Conservation (phyloP, 1,140 invertebrate species). For the Mercenaria mercenaria region DNA sequence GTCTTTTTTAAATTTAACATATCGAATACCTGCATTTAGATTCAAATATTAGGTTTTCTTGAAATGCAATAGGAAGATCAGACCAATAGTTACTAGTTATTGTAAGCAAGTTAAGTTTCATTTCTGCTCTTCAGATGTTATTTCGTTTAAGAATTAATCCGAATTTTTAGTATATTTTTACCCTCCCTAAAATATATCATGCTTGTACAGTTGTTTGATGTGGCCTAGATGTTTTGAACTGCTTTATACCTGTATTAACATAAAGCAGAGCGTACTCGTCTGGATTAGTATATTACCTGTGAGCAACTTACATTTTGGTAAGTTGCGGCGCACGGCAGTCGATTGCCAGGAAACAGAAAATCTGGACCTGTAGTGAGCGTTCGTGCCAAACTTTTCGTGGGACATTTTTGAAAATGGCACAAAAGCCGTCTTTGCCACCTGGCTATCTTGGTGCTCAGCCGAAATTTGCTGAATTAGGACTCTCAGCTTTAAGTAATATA, state of each 20-base stretch:
- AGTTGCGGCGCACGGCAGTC: slow-evolving; percentile 1
- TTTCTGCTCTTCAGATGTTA: too few relatives aligned
- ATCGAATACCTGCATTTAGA: too few relatives aligned
- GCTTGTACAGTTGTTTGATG: too few relatives aligned
- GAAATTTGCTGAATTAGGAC: slow-evolving; percentile 74
- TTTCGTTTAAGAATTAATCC: too few relatives aligned
- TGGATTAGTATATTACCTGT: slow-evolving; percentile 4
- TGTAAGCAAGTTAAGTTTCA: too few relatives aligned
- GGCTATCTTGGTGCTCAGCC: slow-evolving; percentile 82
- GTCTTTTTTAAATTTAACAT: too few relatives aligned
- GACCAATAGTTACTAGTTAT: too few relatives aligned
- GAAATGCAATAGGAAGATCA: too few relatives aligned
- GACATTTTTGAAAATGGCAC: slow-evolving; percentile 57
- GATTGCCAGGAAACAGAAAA: background rate
- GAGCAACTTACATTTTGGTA: background rate
- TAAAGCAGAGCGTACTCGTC: slow-evolving; percentile 6
- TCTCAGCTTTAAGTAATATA: slow-evolving; percentile 74
- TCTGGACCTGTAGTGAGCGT: background rate
- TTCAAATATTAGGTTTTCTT: too few relatives aligned
- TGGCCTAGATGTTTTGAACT: background rate
- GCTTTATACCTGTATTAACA: slow-evolving; percentile 10
- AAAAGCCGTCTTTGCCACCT: slow-evolving; percentile 76
- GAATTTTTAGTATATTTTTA: too few relatives aligned
- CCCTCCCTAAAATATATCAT: too few relatives aligned
- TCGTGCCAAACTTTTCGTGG: background rate